Evolutionary conservation across 2,113 vertebrate species (phyloP), one percentile per base, ranked within the genome.

Genomic region (Chroicocephalus ridibundus): DNA sequence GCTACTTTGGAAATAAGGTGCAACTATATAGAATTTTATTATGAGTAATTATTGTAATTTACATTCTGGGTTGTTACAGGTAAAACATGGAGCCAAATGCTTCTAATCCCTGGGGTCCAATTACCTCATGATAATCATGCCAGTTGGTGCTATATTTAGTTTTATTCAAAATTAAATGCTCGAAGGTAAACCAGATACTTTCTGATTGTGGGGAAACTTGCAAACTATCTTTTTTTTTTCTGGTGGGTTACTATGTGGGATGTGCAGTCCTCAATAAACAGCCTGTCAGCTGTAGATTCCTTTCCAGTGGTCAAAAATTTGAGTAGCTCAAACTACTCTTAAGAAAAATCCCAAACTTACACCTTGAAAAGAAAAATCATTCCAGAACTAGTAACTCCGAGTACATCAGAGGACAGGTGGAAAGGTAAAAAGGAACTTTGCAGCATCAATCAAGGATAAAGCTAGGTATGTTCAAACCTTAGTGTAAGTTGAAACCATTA

Each of bases 81-180:
- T 84, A 66, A 74, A 93, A 36, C 66, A 52, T 86, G 11, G 22
- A 90, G 52, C 57, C 75, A 94, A 94, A 94, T 80, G 38, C 26
- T 96, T 90, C 49, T 66, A 64, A 74, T 88, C 87, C 72, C 72
- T 31, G 42, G 90, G 61, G 79, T 80, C 65, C 88, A 96, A 95
- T 96, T 95, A 94, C 54, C 76, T 95, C 79, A 64, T 68, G 60
- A 81, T 88, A 93, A 94, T 91, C 83, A 49, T 76, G 36, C 15
- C 82, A 79, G 36, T 71, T 75, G 40, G 69, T 93, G 54, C 42
- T 42, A 83, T 38, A 36, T 55, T 90, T 72, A 66, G 20, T 76
- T 86, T 76, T 86, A 70, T 38, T 96, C 29, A 86, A 95, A 93
- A 93, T 49, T 42, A 17, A 75, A 58, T 13, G 38, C 47, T 62